phyloP scores from a whole-genome alignment of 2,113 vertebrate species.

The Pithys albifrons region DNA sequence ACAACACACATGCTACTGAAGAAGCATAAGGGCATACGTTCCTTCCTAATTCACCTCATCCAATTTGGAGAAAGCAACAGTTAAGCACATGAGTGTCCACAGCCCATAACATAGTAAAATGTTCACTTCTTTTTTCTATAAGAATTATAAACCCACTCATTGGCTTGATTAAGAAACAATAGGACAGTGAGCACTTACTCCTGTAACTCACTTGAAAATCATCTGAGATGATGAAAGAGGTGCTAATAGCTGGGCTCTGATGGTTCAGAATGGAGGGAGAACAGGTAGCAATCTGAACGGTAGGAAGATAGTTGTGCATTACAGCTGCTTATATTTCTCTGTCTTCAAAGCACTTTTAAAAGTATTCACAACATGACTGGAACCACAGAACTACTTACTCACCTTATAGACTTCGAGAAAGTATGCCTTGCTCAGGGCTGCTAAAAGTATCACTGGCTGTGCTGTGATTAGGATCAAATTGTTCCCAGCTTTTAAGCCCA shows the following conservation, averaged over 20 bases:
- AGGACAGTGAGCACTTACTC: background rate
- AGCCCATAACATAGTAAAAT: background rate
- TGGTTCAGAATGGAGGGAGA: background rate
- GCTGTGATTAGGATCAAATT: background rate
- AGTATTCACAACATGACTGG: background rate
- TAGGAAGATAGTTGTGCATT: background rate
- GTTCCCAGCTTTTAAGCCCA: background rate
- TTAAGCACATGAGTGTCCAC: background rate
- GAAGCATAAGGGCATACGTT: background rate
- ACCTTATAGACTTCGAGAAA: background rate
- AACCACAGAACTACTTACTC: slow-evolving; percentile 2
- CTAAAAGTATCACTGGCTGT: background rate
- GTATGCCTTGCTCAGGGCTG: background rate
- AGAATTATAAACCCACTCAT: background rate
- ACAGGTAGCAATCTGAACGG: background rate
- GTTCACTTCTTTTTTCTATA: background rate
- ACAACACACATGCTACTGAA: background rate
- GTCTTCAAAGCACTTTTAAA: background rate
- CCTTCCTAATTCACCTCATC: background rate
- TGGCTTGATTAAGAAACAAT: background rate
- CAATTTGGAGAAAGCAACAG: background rate
- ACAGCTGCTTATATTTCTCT: background rate
- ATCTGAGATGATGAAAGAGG: background rate
- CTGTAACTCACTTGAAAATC: background rate
- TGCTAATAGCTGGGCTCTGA: background rate